Base-by-base conservation (phyloP, 2,113 vertebrate genomes). In the Barbus barbus region DNA sequence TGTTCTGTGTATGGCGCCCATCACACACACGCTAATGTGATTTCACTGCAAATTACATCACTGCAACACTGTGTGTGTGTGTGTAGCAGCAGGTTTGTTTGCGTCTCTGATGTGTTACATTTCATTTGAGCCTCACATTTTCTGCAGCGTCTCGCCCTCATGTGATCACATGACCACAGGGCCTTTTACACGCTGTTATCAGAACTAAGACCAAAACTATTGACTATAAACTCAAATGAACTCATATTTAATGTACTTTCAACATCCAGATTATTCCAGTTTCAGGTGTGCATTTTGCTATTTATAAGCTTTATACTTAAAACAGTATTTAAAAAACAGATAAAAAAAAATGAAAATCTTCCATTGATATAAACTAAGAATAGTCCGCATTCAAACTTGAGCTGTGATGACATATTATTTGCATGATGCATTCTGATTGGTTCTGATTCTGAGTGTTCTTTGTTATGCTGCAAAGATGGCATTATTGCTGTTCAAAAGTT, bases 41-140 rank as follows among this genome's bases (percentile, higher is more conserved):
- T 73, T 73, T 72, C 69, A 28, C 58, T 79, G 61, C 78, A 81
- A 76, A 86, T 86, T 73, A 84, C 85, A 69, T 58, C 44, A 36
- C 67, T 67, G 76, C 33, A 13, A 18, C 46, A 33, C 48, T 73
- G 48, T 46, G 24, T 13, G 69, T 75, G 82, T 82, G 84, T 83
- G 36, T 83, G 56, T 48, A 92, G 16, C 58, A 78, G 28, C 13
- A 16, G 33, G 33, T 60, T 58, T 41, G 28, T 36, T 8, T 77
- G 74, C 1, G 0, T 56, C 48, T 56, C 48, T 31, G 38, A 73
- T 46, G 69, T 24, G 71, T 26, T 46, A 44, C 38, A 46, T 12
- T 73, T 73, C 71, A 73, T 73, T 73, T 73, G 71, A 73, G 71
- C 12, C 13, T 11, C 38, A 44, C 12, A 6, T 28, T 63, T 63